phyloP scores from a whole-genome alignment of 2,797 vertebrate species.

The Lagocephalus sceleratus region DNA sequence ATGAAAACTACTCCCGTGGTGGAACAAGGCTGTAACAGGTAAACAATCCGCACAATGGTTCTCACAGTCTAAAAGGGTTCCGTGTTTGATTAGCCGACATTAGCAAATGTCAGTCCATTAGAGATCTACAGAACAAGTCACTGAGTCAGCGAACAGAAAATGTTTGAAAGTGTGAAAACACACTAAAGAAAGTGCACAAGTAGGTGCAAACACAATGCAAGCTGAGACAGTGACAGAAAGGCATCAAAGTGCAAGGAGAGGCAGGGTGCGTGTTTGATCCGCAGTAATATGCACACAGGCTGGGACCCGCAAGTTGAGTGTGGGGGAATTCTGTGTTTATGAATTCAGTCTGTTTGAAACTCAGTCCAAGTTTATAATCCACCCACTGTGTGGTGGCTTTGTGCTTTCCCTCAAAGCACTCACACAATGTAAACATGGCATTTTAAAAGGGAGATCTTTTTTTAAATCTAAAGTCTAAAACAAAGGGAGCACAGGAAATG shows the following conservation, averaged over 20 bases:
- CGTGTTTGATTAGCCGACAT: no score
- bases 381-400: constrained; percentile 75
- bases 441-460: constrained; percentile 65
- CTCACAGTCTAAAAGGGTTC: no score
- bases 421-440: constrained; percentile 71
- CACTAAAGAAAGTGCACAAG: constrained; percentile 14
- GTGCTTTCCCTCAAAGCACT: constrained; percentile 74
- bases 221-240: constrained; percentile 23
- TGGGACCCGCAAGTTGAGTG: constrained; percentile 63
- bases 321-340: constrained; percentile 75
- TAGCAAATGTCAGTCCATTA: no score
- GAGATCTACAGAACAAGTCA: no score
- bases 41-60: no score
- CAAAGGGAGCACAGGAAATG: constrained; percentile 75
- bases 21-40: background rate
- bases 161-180: constrained; percentile 17
- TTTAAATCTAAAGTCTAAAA: constrained; percentile 63
- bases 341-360: constrained; percentile 76
- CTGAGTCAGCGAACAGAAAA: no score
- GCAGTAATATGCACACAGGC: constrained; percentile 60
- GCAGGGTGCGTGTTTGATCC: constrained; percentile 65
- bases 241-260: constrained; percentile 53
- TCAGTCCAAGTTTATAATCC: constrained; percentile 77
- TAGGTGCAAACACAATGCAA: constrained; percentile 35
- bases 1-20: no score